Evolutionary conservation across 92 coral and sea anemone genomes (phyloP), one percentile per base, ranked within the genome.

Genomic region (Porites evermanni): DNA sequence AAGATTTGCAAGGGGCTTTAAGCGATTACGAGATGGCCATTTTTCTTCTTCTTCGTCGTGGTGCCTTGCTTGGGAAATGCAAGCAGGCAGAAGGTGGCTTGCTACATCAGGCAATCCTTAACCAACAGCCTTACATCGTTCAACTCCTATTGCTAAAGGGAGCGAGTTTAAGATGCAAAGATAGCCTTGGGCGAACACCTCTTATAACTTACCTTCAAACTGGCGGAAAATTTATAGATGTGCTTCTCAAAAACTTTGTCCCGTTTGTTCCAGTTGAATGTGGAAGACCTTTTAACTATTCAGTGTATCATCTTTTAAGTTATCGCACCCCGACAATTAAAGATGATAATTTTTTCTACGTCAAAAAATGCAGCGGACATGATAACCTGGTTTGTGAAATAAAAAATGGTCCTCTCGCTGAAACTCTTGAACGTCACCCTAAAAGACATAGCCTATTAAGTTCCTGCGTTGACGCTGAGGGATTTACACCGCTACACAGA

Each of bases 401-500:
- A 7, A 78, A 50, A 51, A 82, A 78, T 20, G 82, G 89, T 6
- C 72, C 89, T 17, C 6, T 76, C 2, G 17, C 79, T 56, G 63
- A 79, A 53, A 77, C 84, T 21, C 84, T 91, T 69, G 83, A 84
- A 64, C 74, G 61, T 26, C 90, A 91, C 52, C 90, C 87, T 21
- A 50, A 60, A 19, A 85, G 86, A 50, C 38, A 72, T 53, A 77
- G 53, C 12, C 19, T 84, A 13, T 58, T 91, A 26, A 72, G 88
- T 29, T 81, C 82, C 68, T 91, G 94, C 60, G 7, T 67, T 2
- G 94, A 91, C 58, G 92, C 81, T 8, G 85, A 91, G 11, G 94
- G 94, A 60, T 88, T 79, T 56, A 74, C 79, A 6, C 83, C 88
- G 18, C 38, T 91, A 67, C 94, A 91, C 72, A 26, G 29, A 26